Conservation (phyloP, 2,888 invertebrate genomes). For the Drosophila diplacantha region DNA sequence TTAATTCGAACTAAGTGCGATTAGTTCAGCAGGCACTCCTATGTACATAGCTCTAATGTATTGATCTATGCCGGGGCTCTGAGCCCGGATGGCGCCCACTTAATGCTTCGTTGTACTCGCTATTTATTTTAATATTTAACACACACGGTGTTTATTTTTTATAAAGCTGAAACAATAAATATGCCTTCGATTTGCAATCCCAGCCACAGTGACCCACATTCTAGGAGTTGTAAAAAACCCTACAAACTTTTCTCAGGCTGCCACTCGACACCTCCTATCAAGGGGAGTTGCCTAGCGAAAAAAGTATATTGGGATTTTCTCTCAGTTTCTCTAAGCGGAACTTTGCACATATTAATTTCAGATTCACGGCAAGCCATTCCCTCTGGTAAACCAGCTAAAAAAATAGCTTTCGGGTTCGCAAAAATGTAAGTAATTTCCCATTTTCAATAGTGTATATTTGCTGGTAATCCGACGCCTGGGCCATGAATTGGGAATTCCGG, state of each 20-base stretch:
- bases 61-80: slow-evolving; percentile 41
- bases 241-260: slow-evolving; percentile 29
- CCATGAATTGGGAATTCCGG: slow-evolving; percentile 34
- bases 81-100: slow-evolving; percentile 48
- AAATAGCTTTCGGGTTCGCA: slow-evolving; percentile 47
- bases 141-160: slow-evolving; percentile 55
- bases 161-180: slow-evolving; percentile 55
- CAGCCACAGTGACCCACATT: slow-evolving; percentile 56
- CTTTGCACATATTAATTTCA: slow-evolving; percentile 41
- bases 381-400: slow-evolving; percentile 57
- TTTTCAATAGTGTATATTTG: slow-evolving; percentile 10
- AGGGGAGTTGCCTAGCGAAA: slow-evolving; percentile 4
- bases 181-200: slow-evolving; percentile 42
- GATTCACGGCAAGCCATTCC: slow-evolving; percentile 29
- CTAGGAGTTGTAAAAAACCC: slow-evolving; percentile 40
- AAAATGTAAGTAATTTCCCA: slow-evolving; percentile 49
- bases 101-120: slow-evolving; percentile 44
- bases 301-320: slow-evolving; percentile 2
- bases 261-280: slow-evolving; percentile 24
- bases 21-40: slow-evolving; percentile 22
- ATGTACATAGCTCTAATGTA: slow-evolving; percentile 34
- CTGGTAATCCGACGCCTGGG: slow-evolving; percentile 45
- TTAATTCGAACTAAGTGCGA: slow-evolving; percentile 21
- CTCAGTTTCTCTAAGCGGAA: slow-evolving; percentile 30
- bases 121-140: slow-evolving; percentile 56